Evolutionary conservation across 2,113 vertebrate species (phyloP).

Genomic region (Anguilla japonica): DNA sequence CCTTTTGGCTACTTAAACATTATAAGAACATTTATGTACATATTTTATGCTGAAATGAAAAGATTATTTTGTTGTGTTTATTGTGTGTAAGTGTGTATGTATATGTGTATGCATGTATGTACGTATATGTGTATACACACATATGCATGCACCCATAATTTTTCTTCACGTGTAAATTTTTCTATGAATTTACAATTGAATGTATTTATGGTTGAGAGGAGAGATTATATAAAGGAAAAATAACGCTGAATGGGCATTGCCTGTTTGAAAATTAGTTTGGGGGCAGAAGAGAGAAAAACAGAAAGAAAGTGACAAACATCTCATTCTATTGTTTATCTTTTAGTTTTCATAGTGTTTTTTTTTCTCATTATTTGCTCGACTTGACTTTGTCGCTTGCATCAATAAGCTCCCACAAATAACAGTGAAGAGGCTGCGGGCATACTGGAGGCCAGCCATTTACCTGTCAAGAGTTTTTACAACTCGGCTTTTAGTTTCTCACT

Average conservation of each 20-base stretch:
- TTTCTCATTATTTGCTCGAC: constrained; percentile 50
- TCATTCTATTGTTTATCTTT: constrained; percentile 75
- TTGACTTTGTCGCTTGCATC: background rate
- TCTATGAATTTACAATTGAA: constrained; percentile 83
- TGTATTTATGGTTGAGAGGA: constrained; percentile 85
- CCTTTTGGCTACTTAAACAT: constrained; percentile 58
- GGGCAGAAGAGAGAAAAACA: constrained; percentile 48
- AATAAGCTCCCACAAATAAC: background rate
- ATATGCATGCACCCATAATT: constrained; percentile 47
- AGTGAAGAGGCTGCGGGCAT: background rate
- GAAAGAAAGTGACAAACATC: constrained; percentile 64
- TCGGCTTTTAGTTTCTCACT: background rate
- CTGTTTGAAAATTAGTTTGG: constrained; percentile 72
- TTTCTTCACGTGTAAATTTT: constrained; percentile 64
- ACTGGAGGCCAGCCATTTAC: background rate
- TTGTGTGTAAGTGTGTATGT: constrained; percentile 83
- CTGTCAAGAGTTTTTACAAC: constrained; percentile 7
- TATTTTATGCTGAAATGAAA: constrained; percentile 81
- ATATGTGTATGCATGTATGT: constrained; percentile 72
- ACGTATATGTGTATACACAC: constrained; percentile 59
- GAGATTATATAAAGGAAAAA: constrained; percentile 77
- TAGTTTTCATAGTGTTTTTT: constrained; percentile 45
- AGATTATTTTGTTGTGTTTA: constrained; percentile 55
- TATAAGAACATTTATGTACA: constrained; percentile 91
- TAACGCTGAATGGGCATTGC: constrained; percentile 80